These are phyloP conservation scores for Tipula helvola DNA, from an alignment of 2,888 invertebrate species.

Conservation along the genomic window DNA sequence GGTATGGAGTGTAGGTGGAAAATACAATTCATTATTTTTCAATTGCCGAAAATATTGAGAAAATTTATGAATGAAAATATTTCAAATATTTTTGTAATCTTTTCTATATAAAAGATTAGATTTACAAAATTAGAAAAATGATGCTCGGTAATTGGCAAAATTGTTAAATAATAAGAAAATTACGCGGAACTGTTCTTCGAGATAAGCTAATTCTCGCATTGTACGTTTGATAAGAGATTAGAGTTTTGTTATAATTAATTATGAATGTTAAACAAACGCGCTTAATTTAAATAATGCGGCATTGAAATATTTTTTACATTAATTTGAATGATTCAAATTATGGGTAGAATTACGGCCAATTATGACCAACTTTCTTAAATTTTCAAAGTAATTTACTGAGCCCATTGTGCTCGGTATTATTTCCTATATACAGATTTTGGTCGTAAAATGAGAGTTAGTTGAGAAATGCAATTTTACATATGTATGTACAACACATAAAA, in stretches of 20 bases:
- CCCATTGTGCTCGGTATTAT: too few species aligned
- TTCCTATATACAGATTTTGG: too few species aligned
- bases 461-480: too few species aligned
- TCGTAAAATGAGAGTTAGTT: too few species aligned
- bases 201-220: background rate
- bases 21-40: background rate
- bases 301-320: background rate
- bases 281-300: background rate
- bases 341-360: too few species aligned
- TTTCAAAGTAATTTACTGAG: too few species aligned
- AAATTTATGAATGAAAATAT: background rate
- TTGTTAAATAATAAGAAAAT: background rate
- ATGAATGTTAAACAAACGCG: background rate
- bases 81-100: background rate
- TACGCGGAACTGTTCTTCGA: background rate
- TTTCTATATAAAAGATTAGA: background rate
- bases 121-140: background rate
- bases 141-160: background rate
- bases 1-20: background rate
- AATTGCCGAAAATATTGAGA: background rate
- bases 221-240: background rate
- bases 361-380: too few species aligned
- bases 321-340: background rate
- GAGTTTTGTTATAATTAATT: background rate
- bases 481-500: too few species aligned